phyloP scores from a whole-genome alignment of 2,888 invertebrate species.

The Sicus ferrugineus region DNA sequence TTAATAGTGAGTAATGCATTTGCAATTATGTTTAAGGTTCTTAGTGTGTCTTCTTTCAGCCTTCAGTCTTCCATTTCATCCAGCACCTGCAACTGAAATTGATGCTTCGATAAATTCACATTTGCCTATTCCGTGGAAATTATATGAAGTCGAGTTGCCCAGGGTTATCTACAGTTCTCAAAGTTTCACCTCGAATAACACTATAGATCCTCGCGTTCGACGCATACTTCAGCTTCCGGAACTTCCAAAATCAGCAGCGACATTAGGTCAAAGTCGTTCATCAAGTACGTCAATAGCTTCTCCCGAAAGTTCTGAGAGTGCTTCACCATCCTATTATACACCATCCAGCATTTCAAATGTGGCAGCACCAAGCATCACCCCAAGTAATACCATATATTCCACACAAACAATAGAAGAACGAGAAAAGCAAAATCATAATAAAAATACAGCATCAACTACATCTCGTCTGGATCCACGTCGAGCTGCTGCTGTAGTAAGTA shows the following conservation, averaged over 20 bases:
- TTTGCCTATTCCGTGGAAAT: slow-evolving; percentile 75
- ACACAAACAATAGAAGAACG: not conserved
- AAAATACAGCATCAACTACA: slow-evolving; percentile 18
- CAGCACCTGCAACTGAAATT: slow-evolving; percentile 85
- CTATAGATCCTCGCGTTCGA: slow-evolving; percentile 77
- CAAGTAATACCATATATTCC: not conserved
- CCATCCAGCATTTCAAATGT: slow-evolving; percentile 39
- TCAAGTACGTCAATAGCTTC: slow-evolving; percentile 50
- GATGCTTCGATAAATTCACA: slow-evolving; percentile 83
- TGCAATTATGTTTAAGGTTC: not conserved
- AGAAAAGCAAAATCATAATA: not conserved
- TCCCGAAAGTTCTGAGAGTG: slow-evolving; percentile 48
- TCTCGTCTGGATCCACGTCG: slow-evolving; percentile 61
- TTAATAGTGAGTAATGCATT: slow-evolving; percentile 40
- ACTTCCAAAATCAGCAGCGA: slow-evolving; percentile 44
- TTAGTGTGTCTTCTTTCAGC: slow-evolving; percentile 67
- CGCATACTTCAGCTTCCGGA: slow-evolving; percentile 74
- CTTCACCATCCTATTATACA: slow-evolving; percentile 45
- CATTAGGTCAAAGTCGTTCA: slow-evolving; percentile 42
- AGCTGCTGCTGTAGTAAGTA: slow-evolving; percentile 41
- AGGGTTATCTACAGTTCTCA: slow-evolving; percentile 79
- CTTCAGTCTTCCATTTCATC: slow-evolving; percentile 81
- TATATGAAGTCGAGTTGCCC: slow-evolving; percentile 71
- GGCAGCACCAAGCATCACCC: slow-evolving; percentile 30
- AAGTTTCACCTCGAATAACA: slow-evolving; percentile 73